Evolutionary conservation across 2,113 vertebrate genomes (phyloP), one percentile per base, ranked within the genome.

Genomic region (Elgaria multicarinata): DNA sequence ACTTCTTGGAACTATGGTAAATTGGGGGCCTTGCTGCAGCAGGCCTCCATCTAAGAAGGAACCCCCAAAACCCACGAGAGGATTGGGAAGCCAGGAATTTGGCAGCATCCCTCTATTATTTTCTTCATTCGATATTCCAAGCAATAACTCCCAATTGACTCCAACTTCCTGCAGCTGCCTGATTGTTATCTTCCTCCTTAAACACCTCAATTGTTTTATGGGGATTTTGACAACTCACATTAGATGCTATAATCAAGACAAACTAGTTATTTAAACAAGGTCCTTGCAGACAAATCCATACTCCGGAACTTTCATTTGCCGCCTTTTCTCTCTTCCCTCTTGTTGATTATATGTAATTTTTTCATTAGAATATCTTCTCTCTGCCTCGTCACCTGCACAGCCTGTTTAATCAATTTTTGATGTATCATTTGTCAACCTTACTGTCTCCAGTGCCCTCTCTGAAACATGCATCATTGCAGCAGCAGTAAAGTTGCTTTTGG

Each of bases 231-330:
- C 86, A 93, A 82, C 75, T 87, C 84, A 86, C 33, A 90, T 94
- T 92, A 94, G 89, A 84, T 22, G 22, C 82, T 0, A 0, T 93
- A 94, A 96, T 94, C 88, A 93, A 95, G 92, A 94, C 90, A 95
- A 91, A 92, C 84, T 46, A 86, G 66, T 91, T 93, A 90, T 92
- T 95, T 93, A 93, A 94, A 94, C 79, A 93, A 92, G 86, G 85
- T 20, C 82, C 67, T 80, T n/a, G n/a, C 44, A 53, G 83, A 93
- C 75, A 86, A 81, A 85, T 39, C 75, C 53, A 71, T 83, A 75
- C 55, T 89, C 92, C 85, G 80, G 80, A 92, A 86, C 31, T 67
- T 87, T 69, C 87, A 87, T 81, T 83, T 44, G 24, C 8, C 7
- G 8, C 36, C 42, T 13, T 87, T 80, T 92, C 55, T 50, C 76